Conservation (phyloP, 2,888 invertebrate genomes). For the Polymixis lichenea region DNA sequence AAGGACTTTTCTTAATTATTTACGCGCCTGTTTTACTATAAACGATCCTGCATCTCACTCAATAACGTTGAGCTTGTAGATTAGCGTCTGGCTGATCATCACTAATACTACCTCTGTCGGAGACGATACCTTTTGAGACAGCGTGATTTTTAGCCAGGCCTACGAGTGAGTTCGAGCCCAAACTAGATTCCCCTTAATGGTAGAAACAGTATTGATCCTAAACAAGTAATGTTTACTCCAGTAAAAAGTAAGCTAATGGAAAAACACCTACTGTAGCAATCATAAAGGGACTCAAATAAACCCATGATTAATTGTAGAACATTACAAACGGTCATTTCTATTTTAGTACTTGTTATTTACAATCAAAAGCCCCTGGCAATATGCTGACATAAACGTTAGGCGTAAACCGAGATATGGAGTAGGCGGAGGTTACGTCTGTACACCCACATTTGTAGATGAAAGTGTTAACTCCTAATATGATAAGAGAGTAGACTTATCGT, state of each 20-base stretch:
- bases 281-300: slow-evolving; percentile 6
- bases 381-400: slow-evolving; percentile 40
- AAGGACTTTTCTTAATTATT: too few species aligned
- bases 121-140: too few species aligned
- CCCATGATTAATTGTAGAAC: slow-evolving; percentile 31
- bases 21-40: too few species aligned
- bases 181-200: too few species aligned
- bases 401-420: slow-evolving; percentile 30
- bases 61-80: too few species aligned
- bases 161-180: too few species aligned
- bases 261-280: background rate
- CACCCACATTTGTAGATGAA: slow-evolving; percentile 52
- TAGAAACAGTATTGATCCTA: background rate
- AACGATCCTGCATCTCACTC: too few species aligned
- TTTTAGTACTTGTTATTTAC: slow-evolving; percentile 43
- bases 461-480: slow-evolving; percentile 46
- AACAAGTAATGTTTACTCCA: too few species aligned
- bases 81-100: too few species aligned
- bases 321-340: slow-evolving; percentile 35
- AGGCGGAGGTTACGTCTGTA: slow-evolving; percentile 40
- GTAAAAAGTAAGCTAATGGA: background rate
- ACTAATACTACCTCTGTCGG: too few species aligned
- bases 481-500: slow-evolving; percentile 20
- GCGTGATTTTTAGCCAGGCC: too few species aligned
- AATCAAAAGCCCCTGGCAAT: slow-evolving; percentile 36